Evolutionary conservation across 2,888 invertebrate species (phyloP).

Genomic region (Stenurella melanura): DNA sequence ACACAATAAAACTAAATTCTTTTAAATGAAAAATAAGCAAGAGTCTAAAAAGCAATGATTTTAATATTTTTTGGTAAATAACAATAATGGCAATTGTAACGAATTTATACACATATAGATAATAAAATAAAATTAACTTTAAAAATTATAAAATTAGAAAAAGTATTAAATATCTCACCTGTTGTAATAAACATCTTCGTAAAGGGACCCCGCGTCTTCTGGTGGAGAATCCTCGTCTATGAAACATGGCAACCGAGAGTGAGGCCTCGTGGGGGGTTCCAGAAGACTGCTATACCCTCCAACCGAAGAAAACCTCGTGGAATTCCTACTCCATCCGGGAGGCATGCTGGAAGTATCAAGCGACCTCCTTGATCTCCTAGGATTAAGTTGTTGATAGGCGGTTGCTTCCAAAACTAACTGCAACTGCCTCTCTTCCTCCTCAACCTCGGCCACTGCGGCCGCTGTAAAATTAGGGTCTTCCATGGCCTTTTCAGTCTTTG

Average conservation of each 20-base stretch:
- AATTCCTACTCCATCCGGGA: conserved; percentile 72
- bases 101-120: too few species aligned
- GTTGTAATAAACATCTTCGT: conserved; percentile 69
- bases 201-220: conserved; percentile 66
- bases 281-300: conserved; percentile 84
- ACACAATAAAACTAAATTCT: too few species aligned
- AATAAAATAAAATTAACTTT: too few species aligned
- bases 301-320: conserved; percentile 78
- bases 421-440: conserved; percentile 82
- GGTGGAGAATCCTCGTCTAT: conserved; percentile 74
- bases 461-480: conserved; percentile 89
- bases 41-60: too few species aligned
- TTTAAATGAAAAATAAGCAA: too few species aligned
- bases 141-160: too few species aligned
- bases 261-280: conserved; percentile 78
- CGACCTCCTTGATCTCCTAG: conserved; percentile 70
- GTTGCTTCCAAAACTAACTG: conserved; percentile 85
- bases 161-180: conserved; percentile 56
- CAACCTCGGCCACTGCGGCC: conserved; percentile 80
- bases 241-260: conserved; percentile 79
- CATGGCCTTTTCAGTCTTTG: conserved; percentile 83
- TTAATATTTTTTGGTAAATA: too few species aligned
- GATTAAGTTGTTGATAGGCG: conserved; percentile 76
- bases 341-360: conserved; percentile 82
- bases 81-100: too few species aligned